A percentile compares a stretch with the other conserved stretches of the same genome.
phyloP scores from a whole-genome alignment of 30 jellyfish, hydroid and myxozoan genomes.

The Chrysaora quinquecirrha region DNA sequence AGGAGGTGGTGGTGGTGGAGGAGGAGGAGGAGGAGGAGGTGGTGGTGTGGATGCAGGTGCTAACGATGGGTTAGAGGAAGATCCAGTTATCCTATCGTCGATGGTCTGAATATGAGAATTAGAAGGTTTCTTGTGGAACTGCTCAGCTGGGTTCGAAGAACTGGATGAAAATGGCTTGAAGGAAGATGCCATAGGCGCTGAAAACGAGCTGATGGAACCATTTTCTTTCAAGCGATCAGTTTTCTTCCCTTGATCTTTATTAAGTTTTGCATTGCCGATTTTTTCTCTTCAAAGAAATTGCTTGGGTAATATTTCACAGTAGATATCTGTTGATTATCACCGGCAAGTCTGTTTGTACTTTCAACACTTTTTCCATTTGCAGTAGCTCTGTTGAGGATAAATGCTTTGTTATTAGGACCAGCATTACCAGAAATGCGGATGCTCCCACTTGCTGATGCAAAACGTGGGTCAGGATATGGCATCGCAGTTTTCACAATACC shows the following conservation, averaged over 20 bases:
- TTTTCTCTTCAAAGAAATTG: not conserved
- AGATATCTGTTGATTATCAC: slow-evolving; percentile 43
- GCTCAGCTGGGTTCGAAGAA: slow-evolving; percentile 19
- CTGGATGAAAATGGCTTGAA: slow-evolving; percentile 41
- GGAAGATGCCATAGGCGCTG: slow-evolving; percentile 25
- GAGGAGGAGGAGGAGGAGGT: slow-evolving; percentile 50
- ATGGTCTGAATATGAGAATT: not conserved
- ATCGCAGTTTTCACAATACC: slow-evolving; percentile 90
- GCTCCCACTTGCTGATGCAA: slow-evolving; percentile 85
- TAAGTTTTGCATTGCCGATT: not conserved
- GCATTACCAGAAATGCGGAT: slow-evolving; percentile 81
- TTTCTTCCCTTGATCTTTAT: slow-evolving; percentile 4
- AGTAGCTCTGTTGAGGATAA: slow-evolving; percentile 80
- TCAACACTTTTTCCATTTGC: slow-evolving; percentile 79
- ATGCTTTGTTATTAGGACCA: slow-evolving; percentile 73
- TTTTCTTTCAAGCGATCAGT: slow-evolving; percentile 1
- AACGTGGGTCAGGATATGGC: slow-evolving; percentile 87
- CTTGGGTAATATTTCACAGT: slow-evolving; percentile 38
- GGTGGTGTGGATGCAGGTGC: slow-evolving; percentile 47
- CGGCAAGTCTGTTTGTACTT: slow-evolving; percentile 7
- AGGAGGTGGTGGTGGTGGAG: slow-evolving; percentile 50
- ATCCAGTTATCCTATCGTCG: not conserved
- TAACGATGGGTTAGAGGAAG: slow-evolving; percentile 27
- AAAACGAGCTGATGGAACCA: slow-evolving; percentile 9
- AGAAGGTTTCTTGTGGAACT: slow-evolving; percentile 25